phyloP scores from a whole-genome alignment of 1,140 invertebrate species.

The Temnothorax curvispinosus region DNA sequence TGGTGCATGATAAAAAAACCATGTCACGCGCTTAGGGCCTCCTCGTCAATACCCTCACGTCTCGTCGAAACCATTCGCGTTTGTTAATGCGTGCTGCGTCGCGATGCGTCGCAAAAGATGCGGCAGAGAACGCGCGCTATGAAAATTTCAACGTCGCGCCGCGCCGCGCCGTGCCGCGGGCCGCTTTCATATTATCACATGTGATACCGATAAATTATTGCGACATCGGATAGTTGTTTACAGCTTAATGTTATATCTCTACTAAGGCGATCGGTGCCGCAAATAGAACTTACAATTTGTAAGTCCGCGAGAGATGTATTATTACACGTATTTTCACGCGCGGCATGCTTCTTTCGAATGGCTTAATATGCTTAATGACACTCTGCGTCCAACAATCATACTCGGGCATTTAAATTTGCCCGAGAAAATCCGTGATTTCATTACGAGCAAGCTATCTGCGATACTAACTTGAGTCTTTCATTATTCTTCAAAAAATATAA shows the following conservation, averaged over 20 bases:
- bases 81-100: slow-evolving; percentile 2
- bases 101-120: slow-evolving; percentile 21
- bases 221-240: background rate
- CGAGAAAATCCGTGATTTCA: background rate
- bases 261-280: background rate
- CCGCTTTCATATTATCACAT: background rate
- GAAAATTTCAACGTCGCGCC: slow-evolving; percentile 24
- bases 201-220: background rate
- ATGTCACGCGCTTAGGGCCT: slow-evolving; percentile 10
- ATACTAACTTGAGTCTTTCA: background rate
- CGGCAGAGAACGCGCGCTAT: background rate
- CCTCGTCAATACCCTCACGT: slow-evolving; percentile 41
- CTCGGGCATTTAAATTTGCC: background rate
- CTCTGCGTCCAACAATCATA: background rate
- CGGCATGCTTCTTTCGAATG: background rate
- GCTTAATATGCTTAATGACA: background rate
- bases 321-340: background rate
- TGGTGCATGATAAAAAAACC: background rate
- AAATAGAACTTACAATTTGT: background rate
- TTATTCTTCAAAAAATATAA: background rate
- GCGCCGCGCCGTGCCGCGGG: no score
- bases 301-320: background rate
- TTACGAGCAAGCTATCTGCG: background rate
- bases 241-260: background rate
- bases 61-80: slow-evolving; percentile 7